These are phyloP conservation scores for Hipparchia sbordonii DNA, from an alignment of 2,888 invertebrate species.

Conservation along the genomic window DNA sequence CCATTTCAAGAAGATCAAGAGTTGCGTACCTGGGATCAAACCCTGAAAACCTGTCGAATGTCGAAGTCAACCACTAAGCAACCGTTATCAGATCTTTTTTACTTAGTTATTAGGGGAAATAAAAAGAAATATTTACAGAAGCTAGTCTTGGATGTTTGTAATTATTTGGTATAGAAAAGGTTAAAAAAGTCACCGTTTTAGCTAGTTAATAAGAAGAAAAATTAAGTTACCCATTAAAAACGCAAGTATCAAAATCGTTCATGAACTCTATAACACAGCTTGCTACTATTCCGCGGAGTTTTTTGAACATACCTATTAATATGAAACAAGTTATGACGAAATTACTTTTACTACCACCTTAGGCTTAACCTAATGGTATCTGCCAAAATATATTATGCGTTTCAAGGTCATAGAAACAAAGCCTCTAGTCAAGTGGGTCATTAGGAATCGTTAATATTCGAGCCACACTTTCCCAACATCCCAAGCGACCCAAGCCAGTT, in stretches of 20 bases:
- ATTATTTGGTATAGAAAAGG: no score
- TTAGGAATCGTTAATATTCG: constrained; percentile 60
- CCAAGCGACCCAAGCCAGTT: constrained; percentile 41
- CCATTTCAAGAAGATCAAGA: no score
- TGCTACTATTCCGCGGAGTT: constrained; percentile 12
- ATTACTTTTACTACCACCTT: neutral
- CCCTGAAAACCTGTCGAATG: no score
- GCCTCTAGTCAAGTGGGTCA: constrained; percentile 46
- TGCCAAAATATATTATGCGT: constrained; percentile 13
- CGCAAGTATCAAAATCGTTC: constrained; percentile 11
- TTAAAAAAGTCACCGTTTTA: no score
- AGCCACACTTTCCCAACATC: constrained; percentile 42
- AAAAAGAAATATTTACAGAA: no score
- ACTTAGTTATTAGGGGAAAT: no score
- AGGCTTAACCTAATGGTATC: neutral
- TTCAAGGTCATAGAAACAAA: constrained; percentile 37
- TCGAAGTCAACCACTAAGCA: no score
- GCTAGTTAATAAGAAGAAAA: no score
- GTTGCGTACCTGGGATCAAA: no score
- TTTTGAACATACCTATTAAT: neutral
- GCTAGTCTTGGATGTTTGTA: no score
- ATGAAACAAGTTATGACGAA: neutral
- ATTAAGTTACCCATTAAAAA: neutral
- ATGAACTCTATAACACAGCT: neutral
- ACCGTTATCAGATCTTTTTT: no score